These are phyloP conservation scores for Diprion similis DNA, from an alignment of 1,140 invertebrate genomes.

Conservation along the genomic window DNA sequence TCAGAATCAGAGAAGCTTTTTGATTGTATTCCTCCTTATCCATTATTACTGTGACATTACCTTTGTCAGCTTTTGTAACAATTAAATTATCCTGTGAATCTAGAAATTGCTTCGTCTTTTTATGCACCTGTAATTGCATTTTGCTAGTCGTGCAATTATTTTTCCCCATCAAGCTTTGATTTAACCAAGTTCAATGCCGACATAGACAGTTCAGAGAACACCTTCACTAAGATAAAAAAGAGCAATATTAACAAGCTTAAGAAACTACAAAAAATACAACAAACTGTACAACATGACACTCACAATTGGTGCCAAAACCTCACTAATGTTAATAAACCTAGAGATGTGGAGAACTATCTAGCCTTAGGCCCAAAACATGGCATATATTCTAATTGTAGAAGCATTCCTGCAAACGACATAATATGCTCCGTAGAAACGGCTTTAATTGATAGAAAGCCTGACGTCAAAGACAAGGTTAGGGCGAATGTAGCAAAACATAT, in stretches of 20 bases:
- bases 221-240: not conserved
- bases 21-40: too few species aligned
- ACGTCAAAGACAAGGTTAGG: not conserved
- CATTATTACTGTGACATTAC: too few species aligned
- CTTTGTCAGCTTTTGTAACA: too few species aligned
- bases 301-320: not conserved
- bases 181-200: not conserved
- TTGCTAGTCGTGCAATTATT: too few species aligned
- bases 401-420: not conserved
- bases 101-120: too few species aligned
- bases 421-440: not conserved
- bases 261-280: not conserved
- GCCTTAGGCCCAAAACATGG: not conserved
- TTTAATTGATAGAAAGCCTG: not conserved
- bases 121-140: too few species aligned
- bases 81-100: too few species aligned
- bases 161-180: too few species aligned
- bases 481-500: not conserved
- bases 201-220: not conserved
- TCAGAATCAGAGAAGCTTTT: too few species aligned
- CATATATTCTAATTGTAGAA: not conserved
- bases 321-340: not conserved
- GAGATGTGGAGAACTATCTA: not conserved
- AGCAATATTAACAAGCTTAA: not conserved
- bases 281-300: not conserved